Conservation (phyloP, 2,113 vertebrate species). For the Clarias macrocephalus region DNA sequence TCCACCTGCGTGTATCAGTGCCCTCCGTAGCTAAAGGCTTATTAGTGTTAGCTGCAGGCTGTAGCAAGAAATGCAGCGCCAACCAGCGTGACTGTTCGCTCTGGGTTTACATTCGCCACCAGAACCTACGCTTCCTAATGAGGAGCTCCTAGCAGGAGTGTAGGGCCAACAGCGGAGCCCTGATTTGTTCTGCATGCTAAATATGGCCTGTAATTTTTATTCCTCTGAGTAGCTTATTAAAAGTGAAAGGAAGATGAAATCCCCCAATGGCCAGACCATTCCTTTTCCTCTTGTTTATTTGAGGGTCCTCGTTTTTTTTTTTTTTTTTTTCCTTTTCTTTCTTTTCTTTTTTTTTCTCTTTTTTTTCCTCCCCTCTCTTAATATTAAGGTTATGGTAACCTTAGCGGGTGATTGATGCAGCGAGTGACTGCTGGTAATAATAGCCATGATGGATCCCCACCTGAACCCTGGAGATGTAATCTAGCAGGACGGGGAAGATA, state of each 20-base stretch:
- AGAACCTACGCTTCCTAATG: conserved; percentile 68
- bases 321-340: no score
- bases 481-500: conserved; percentile 77
- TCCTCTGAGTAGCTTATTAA: conserved; percentile 72
- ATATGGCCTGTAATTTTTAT: conserved; percentile 71
- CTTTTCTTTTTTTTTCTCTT: no score
- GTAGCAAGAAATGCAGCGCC: conserved; percentile 52
- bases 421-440: conserved; percentile 81
- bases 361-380: conserved; percentile 72
- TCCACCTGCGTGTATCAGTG: conserved; percentile 55
- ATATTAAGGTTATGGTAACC: conserved; percentile 81
- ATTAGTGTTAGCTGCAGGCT: conserved; percentile 68
- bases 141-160: conserved; percentile 74
- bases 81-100: conserved; percentile 60
- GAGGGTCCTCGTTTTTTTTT: conserved; percentile 54
- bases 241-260: conserved; percentile 75
- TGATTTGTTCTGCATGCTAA: conserved; percentile 77
- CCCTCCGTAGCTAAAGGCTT: conserved; percentile 56
- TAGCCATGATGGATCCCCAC: conserved; percentile 84
- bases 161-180: conserved; percentile 62
- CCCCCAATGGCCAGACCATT: conserved; percentile 69
- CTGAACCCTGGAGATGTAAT: conserved; percentile 83
- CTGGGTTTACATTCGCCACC: conserved; percentile 58
- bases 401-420: conserved; percentile 74
- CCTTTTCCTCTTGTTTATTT: conserved; percentile 71